Conservation (phyloP, 2,888 invertebrate species). For the Terebella lapidaria region DNA sequence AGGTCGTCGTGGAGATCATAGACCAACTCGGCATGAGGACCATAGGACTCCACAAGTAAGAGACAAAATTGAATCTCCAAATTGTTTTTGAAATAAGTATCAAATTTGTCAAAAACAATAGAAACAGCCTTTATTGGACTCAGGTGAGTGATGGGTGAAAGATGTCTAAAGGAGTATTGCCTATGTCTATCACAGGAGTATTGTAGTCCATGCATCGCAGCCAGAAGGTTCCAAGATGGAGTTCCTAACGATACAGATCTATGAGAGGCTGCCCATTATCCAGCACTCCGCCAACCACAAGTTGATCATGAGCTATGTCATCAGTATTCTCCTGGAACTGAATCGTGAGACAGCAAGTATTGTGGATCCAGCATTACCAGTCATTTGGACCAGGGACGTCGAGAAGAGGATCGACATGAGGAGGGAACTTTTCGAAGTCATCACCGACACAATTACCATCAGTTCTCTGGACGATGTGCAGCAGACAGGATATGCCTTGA, state of each 20-base stretch:
- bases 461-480: background rate
- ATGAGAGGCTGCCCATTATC: background rate
- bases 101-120: background rate
- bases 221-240: too few relatives aligned
- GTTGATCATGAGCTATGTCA: background rate
- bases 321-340: background rate
- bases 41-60: background rate
- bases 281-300: background rate
- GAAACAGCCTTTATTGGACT: too few relatives aligned
- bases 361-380: too few relatives aligned
- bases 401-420: background rate
- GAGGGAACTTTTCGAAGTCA: background rate
- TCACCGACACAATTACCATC: background rate
- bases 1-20: background rate
- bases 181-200: too few relatives aligned
- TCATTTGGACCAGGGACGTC: background rate
- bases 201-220: too few relatives aligned
- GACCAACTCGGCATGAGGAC: background rate
- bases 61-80: background rate
- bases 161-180: too few relatives aligned
- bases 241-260: too few relatives aligned
- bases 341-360: background rate
- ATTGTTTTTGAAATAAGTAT: background rate
- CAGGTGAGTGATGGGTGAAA: too few relatives aligned
- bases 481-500: background rate